Evolutionary conservation across 2,113 vertebrate species (phyloP), one percentile per base, ranked within the genome.

Genomic region (Hucho hucho): DNA sequence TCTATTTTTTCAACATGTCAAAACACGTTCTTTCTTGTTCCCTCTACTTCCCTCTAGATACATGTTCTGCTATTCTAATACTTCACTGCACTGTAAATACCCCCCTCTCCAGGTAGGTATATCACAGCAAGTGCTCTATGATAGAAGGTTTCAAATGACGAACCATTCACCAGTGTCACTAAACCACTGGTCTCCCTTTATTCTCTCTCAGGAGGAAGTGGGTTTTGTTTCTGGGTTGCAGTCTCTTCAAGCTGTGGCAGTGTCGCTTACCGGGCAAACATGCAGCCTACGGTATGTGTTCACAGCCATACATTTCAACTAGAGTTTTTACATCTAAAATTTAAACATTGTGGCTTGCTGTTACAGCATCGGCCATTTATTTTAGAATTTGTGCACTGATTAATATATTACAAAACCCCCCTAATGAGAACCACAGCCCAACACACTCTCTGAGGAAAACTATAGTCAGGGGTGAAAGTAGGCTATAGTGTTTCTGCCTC

Each of bases 21-120:
- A 46, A 87, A 86, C 78, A 14, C 46, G 83, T 89, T 68, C 64
- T 58, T 63, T 91, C 90, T 63, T 78, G 88, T 29, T 79, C 76
- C 73, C 16, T 75, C 78, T 53, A 79, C 78, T 78, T 82, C 84
- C 84, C 84, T 82, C 81, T 58, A 67, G 43, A 58, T 63, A 83
- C 82, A 72, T 79, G 87, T 73, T 76, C 47, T 5, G 28, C 18
- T 12, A 24, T 25, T 79, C 26, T 79, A n/a, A 75, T 72, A 26
- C 26, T 1, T n/a, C 32, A 75, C 16, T 14, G 18, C 26, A 47
- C 43, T 14, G 37, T 37, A 18, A 67, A 63, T 14, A 5, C 25
- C 1, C 9, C 9, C 25, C 2, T 65, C 64, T 58, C 49, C 69
- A 75, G 25, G n/a, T 75, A 59, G 46, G 0, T 76, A 53, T 61